phyloP scores from a whole-genome alignment of 2,888 invertebrate species.

The Rhaphigaster nebulosa region DNA sequence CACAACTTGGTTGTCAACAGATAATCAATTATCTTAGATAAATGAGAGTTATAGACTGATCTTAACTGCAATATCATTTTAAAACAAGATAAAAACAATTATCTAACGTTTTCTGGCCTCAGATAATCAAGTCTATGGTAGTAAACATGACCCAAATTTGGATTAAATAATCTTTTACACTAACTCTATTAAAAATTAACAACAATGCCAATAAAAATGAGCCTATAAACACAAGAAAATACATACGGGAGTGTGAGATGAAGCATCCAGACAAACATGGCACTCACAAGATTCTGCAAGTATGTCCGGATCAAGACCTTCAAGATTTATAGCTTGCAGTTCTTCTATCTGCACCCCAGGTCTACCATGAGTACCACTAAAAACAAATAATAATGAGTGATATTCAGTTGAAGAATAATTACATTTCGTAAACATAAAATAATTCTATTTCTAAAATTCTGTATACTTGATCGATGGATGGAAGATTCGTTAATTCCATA shows the following conservation, averaged over 20 bases:
- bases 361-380: slow-evolving; percentile 52
- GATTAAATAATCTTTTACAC: neutral
- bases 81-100: neutral
- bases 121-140: neutral
- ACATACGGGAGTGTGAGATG: slow-evolving; percentile 53
- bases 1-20: neutral
- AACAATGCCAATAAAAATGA: neutral
- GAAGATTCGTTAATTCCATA: neutral
- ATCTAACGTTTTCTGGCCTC: neutral
- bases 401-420: neutral
- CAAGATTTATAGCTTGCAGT: slow-evolving; percentile 42
- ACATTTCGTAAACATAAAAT: neutral
- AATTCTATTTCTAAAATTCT: neutral
- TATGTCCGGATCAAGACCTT: slow-evolving; percentile 60
- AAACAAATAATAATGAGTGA: slow-evolving; percentile 54
- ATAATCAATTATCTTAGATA: neutral
- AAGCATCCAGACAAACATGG: slow-evolving; percentile 65
- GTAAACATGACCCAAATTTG: neutral
- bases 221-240: neutral
- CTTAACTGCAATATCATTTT: neutral
- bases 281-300: slow-evolving; percentile 66
- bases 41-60: neutral
- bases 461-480: neutral
- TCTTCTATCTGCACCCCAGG: slow-evolving; percentile 61
- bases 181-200: neutral